A percentile compares a stretch with the other conserved stretches of the same genome.
These are phyloP conservation scores for Gallinago stenura DNA, from an alignment of 2,797 vertebrate genomes.

Conservation along the genomic window DNA sequence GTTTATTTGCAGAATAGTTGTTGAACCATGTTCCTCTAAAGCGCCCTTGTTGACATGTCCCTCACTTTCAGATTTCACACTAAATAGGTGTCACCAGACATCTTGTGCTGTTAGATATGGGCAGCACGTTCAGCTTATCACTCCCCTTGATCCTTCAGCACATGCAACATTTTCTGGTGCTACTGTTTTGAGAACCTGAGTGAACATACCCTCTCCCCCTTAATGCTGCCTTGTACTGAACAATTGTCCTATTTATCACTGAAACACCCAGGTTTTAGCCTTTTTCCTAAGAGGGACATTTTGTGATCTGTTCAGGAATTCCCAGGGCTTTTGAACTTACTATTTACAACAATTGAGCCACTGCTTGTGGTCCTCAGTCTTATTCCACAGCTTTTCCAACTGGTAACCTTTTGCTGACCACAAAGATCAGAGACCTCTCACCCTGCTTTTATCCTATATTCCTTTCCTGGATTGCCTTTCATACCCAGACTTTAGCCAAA, in stretches of 20 bases:
- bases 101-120: neutral
- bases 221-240: neutral
- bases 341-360: neutral
- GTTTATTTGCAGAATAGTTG: neutral
- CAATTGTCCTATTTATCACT: neutral
- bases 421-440: neutral
- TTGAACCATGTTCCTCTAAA: neutral
- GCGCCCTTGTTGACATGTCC: neutral
- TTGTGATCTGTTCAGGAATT: neutral
- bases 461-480: neutral
- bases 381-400: neutral
- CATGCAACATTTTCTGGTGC: neutral
- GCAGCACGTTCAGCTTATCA: neutral
- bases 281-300: neutral
- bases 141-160: neutral
- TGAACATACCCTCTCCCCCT: neutral
- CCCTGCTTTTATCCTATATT: neutral
- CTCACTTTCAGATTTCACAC: neutral
- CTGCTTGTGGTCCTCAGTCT: neutral
- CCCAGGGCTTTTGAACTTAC: neutral
- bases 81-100: neutral
- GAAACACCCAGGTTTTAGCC: neutral
- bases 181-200: neutral
- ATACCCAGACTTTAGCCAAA: neutral
- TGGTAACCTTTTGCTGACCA: neutral